Percentiles rank a stretch among this genome's conserved stretches.
These are phyloP conservation scores for Montifringilla adamsi DNA, from an alignment of 2,113 vertebrate species.

Conservation along the genomic window DNA sequence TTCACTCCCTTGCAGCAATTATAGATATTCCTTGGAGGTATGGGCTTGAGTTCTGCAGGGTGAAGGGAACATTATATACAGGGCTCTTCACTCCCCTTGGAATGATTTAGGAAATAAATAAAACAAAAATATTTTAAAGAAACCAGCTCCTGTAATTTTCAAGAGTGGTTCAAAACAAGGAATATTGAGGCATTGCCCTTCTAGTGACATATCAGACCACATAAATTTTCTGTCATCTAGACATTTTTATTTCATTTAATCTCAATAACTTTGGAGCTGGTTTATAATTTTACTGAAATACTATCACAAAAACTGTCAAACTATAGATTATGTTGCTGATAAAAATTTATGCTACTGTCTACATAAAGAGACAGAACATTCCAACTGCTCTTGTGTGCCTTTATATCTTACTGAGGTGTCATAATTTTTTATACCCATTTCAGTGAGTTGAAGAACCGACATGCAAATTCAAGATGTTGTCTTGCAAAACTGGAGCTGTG, in stretches of 20 bases:
- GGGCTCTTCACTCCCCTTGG: neutral
- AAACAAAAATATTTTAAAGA: neutral
- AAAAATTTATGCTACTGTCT: neutral
- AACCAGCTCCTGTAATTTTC: neutral
- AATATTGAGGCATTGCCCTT: neutral
- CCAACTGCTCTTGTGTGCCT: neutral
- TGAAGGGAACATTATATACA: neutral
- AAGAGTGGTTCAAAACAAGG: neutral
- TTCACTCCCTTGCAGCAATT: neutral
- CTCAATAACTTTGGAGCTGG: neutral
- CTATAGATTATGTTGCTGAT: fast-evolving
- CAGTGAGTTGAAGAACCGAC: neutral
- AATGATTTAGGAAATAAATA: neutral
- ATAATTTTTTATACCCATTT: neutral
- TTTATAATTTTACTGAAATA: neutral
- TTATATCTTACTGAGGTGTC: neutral
- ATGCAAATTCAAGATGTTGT: neutral
- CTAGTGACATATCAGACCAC: neutral
- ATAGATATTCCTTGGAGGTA: neutral
- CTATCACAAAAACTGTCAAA: neutral
- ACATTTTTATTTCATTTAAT: neutral
- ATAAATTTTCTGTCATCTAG: neutral
- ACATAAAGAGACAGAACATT: neutral
- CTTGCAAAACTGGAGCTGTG: neutral
- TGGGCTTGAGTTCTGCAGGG: neutral